Conservation (phyloP, 2,888 invertebrate species). For the Chironomus riparius region DNA sequence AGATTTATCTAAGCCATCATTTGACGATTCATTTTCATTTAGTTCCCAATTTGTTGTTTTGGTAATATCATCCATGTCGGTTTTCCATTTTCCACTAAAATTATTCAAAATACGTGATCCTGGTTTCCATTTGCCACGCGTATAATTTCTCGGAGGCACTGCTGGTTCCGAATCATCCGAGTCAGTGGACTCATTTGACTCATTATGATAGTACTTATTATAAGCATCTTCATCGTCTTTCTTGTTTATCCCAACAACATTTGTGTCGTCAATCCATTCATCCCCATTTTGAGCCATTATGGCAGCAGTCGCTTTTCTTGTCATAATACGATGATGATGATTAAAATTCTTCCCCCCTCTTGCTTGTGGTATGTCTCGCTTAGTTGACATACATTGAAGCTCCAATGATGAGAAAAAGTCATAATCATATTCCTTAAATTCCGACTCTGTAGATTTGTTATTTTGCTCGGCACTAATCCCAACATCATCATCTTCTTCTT, state of each 20-base stretch:
- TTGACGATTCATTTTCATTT: constrained; percentile 38
- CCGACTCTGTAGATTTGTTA: constrained; percentile 40
- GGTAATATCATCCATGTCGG: constrained; percentile 18
- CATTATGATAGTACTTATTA: constrained; percentile 34
- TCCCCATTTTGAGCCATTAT: constrained; percentile 40
- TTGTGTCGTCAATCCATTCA: constrained; percentile 45
- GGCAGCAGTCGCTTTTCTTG: constrained; percentile 42
- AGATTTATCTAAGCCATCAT: constrained; percentile 30
- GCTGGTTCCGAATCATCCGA: constrained; percentile 45
- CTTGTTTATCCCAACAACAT: constrained; percentile 49
- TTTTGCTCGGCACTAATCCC: constrained; percentile 28
- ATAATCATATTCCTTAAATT: constrained; percentile 63
- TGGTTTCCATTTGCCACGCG: constrained; percentile 70
- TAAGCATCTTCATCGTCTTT: constrained; percentile 39
- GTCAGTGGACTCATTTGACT: constrained; percentile 35
- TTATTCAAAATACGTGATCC: constrained; percentile 35
- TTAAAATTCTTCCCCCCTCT: constrained; percentile 46
- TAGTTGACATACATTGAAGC: constrained; percentile 62
- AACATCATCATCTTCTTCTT: constrained; percentile 6
- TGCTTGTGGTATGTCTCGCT: constrained; percentile 35
- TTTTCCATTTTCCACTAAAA: constrained; percentile 32
- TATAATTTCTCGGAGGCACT: constrained; percentile 48
- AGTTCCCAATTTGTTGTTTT: constrained; percentile 46
- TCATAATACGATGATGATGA: constrained; percentile 43
- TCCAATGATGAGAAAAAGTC: constrained; percentile 80